Base-by-base conservation (phyloP, 2,888 invertebrate genomes). In the Poecilobothrus nobilitatus region DNA sequence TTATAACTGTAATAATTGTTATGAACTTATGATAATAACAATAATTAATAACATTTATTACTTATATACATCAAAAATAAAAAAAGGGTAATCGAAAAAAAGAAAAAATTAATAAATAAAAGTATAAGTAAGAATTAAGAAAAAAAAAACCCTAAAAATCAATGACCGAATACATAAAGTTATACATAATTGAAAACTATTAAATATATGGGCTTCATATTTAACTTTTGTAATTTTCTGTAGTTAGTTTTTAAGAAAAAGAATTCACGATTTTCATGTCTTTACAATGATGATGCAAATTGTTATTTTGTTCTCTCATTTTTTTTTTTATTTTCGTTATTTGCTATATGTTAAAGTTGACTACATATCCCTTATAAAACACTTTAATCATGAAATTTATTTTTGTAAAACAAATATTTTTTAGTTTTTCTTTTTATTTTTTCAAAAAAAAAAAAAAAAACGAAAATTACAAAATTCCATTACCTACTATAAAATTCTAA, bases 231-330 rank as follows among this genome's bases (percentile, higher is more conserved):
- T 44, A 44, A 44, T 44, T 44, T 44, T 44, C 44, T 12, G 44
- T 12, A 44, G 44, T 15, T 10, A 44, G 6, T 44, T 44, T 15
- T 3, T 44, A 44, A 44, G 15, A 44, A 44, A 44, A 44, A 12
- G 44, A 44, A 44, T 44, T 44, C 44, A 44, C 44, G 44, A 44
- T 44, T 44, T 44, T 44, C 44, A 44, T 44, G 44, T 44, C 44
- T 44, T 44, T 44, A 44, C 44, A 44, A 44, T 44, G 44, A 44
- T 44, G 44, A 44, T 44, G 44, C 44, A 44, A 44, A 44, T 44
- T 44, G 2, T 9, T 12, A 34, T 7, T 34, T 8, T 44, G 10
- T 44, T 44, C 12, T 44, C 12, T 44, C 12, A 44, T 44, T 12
- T 44, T 44, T 44, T 15, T 6, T 44, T 44, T 44, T 44, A 9